A percentile compares a stretch with the other conserved stretches of the same genome.
phyloP scores from a whole-genome alignment of 92 coral and sea anemone species.

The Porites cylindrica region DNA sequence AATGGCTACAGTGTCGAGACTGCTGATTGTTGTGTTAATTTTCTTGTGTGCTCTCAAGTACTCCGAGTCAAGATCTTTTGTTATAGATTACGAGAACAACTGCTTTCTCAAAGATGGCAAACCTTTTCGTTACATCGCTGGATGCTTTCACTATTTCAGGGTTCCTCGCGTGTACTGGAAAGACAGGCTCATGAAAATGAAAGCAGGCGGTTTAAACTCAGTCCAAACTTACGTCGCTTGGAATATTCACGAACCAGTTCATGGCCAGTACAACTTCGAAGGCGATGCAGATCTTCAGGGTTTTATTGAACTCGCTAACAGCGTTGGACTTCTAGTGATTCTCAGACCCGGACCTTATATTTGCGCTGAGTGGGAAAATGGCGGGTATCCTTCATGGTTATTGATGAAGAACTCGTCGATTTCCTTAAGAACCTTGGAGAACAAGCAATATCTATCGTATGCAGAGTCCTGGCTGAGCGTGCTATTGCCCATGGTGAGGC shows the following conservation, averaged over 20 bases:
- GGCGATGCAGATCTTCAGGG: slow-evolving; percentile 88
- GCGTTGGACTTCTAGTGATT: slow-evolving; percentile 81
- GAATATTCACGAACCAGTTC: slow-evolving; percentile 88
- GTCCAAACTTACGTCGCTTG: slow-evolving; percentile 92
- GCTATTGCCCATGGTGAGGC: slow-evolving; percentile 78
- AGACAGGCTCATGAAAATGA: slow-evolving; percentile 86
- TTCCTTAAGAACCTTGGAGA: slow-evolving; percentile 74
- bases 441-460: slow-evolving; percentile 71
- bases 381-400: slow-evolving; percentile 97
- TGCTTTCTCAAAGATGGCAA: slow-evolving; percentile 90
- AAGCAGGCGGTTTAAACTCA: slow-evolving; percentile 89
- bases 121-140: slow-evolving; percentile 88
- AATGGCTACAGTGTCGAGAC: background rate
- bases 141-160: slow-evolving; percentile 91
- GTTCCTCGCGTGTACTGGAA: slow-evolving; percentile 92
- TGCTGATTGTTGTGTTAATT: background rate
- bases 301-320: slow-evolving; percentile 85
- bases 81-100: slow-evolving; percentile 72
- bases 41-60: slow-evolving; percentile 10
- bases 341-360: slow-evolving; percentile 94
- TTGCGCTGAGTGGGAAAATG: slow-evolving; percentile 97
- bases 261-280: slow-evolving; percentile 84
- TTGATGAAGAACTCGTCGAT: slow-evolving; percentile 86
- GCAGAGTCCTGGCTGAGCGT: slow-evolving; percentile 94
- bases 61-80: slow-evolving; percentile 56